phyloP scores from a whole-genome alignment of 2,113 vertebrate genomes.

The Tamias sibiricus region DNA sequence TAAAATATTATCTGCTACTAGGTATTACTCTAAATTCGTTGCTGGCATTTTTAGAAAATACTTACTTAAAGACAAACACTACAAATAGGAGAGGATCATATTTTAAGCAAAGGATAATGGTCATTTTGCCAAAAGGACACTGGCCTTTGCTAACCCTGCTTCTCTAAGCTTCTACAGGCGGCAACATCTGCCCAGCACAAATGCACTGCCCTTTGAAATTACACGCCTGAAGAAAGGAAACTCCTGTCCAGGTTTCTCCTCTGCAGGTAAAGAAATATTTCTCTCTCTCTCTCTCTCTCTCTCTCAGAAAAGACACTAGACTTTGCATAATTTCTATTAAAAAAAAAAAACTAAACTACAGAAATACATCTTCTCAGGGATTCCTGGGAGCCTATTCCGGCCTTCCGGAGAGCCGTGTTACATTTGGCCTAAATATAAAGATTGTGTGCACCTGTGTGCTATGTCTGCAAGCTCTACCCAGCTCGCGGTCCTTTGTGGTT shows the following conservation, averaged over 20 bases:
- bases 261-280: slow-evolving; percentile 73
- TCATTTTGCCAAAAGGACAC: slow-evolving; percentile 68
- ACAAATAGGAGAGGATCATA: neutral
- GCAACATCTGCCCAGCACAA: slow-evolving; percentile 62
- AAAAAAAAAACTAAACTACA: slow-evolving; percentile 80
- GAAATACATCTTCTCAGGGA: slow-evolving; percentile 85
- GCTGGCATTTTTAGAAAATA: slow-evolving; percentile 65
- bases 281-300: slow-evolving; percentile 46
- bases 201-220: neutral
- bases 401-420: slow-evolving; percentile 82
- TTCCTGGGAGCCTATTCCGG: slow-evolving; percentile 83
- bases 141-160: slow-evolving; percentile 58
- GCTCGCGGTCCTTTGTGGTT: slow-evolving; percentile 87
- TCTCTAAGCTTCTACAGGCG: slow-evolving; percentile 36
- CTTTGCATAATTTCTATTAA: slow-evolving; percentile 83
- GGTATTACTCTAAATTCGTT: slow-evolving; percentile 26
- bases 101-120: slow-evolving; percentile 70
- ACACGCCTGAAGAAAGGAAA: slow-evolving; percentile 39
- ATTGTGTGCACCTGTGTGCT: slow-evolving; percentile 87
- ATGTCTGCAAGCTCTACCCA: slow-evolving; percentile 78
- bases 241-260: slow-evolving; percentile 36
- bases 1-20: slow-evolving; percentile 55
- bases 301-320: slow-evolving; percentile 39
- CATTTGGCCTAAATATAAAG: slow-evolving; percentile 87
- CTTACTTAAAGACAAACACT: slow-evolving; percentile 42